A percentile compares a stretch with the other conserved stretches of the same genome.
These are phyloP conservation scores for Tenebrio molitor DNA, from an alignment of 1,140 invertebrate species.

Conservation along the genomic window DNA sequence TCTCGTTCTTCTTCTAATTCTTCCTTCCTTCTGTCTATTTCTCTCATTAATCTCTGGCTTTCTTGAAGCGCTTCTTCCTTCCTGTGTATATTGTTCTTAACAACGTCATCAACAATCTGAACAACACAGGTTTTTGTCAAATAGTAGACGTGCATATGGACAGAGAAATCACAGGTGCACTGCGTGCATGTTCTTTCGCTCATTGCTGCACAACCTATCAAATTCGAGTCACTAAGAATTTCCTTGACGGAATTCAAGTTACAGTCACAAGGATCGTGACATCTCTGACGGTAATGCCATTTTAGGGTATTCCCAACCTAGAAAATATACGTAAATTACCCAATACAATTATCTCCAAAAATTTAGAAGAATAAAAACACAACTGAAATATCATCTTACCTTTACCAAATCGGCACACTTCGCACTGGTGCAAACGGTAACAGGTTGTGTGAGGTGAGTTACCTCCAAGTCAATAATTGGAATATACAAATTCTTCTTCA, in stretches of 20 bases:
- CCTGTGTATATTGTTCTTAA: conserved; percentile 44
- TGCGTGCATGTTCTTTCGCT: conserved; percentile 44
- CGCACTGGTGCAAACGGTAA: conserved; percentile 59
- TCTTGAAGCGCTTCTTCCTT: conserved; percentile 40
- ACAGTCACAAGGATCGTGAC: conserved; percentile 59
- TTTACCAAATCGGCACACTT: conserved; percentile 56
- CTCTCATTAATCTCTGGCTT: conserved; percentile 31
- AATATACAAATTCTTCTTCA: conserved; percentile 59
- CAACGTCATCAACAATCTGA: conserved; percentile 38
- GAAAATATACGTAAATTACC: too few relatives aligned
- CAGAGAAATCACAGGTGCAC: conserved; percentile 53
- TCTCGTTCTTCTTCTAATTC: conserved; percentile 46
- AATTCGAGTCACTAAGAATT: conserved; percentile 51
- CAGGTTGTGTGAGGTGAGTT: conserved; percentile 58
- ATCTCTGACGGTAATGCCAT: conserved; percentile 62
- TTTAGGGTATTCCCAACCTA: conserved; percentile 57
- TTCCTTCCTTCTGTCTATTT: conserved; percentile 22
- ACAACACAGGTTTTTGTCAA: conserved; percentile 44
- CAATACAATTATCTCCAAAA: background rate
- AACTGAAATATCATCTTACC: conserved; percentile 52
- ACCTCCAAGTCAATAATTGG: conserved; percentile 58
- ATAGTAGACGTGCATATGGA: conserved; percentile 56
- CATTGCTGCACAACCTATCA: conserved; percentile 56
- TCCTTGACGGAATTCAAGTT: conserved; percentile 55
- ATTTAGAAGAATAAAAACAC: conserved; percentile 6